These are phyloP conservation scores for Pararge aegeria DNA, from an alignment of 1,140 invertebrate species.

Conservation along the genomic window DNA sequence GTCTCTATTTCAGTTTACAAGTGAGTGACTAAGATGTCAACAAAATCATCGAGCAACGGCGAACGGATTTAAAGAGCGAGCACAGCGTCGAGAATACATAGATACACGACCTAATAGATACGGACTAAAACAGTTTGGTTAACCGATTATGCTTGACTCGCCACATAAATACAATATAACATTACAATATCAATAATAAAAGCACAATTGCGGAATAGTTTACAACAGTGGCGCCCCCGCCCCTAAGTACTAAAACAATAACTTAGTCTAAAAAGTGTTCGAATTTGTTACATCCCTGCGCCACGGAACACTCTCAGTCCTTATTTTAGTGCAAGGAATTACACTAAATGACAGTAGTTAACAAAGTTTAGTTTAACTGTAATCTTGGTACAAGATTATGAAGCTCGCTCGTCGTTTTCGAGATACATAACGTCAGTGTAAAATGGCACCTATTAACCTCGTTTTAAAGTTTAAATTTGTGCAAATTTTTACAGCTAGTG, in stretches of 20 bases:
- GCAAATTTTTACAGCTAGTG: too few species aligned
- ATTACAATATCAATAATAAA: constrained; percentile 24
- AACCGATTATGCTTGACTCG: constrained; percentile 35
- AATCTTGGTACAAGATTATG: too few species aligned
- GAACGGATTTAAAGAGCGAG: not conserved
- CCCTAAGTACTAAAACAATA: constrained; percentile 70
- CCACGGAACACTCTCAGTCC: not conserved
- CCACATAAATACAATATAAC: not conserved
- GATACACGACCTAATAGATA: not conserved
- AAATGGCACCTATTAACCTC: too few species aligned
- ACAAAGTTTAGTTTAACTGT: too few species aligned
- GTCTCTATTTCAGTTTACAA: too few species aligned
- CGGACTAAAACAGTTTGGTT: constrained; percentile 36
- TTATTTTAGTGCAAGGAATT: not conserved
- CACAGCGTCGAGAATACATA: not conserved
- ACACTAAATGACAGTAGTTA: not conserved
- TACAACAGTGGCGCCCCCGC: constrained; percentile 38
- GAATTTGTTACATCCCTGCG: constrained; percentile 9
- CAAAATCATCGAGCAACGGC: too few species aligned
- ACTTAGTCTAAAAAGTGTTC: constrained; percentile 44
- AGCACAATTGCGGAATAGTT: constrained; percentile 51
- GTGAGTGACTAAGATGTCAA: too few species aligned
- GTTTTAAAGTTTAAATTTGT: too few species aligned
- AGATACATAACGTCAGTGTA: too few species aligned
- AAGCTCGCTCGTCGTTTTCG: too few species aligned